A percentile compares a stretch with the other conserved stretches of the same genome.
Conservation (phyloP, 2,888 invertebrate genomes). For the Rhorus exstirpatorius region DNA sequence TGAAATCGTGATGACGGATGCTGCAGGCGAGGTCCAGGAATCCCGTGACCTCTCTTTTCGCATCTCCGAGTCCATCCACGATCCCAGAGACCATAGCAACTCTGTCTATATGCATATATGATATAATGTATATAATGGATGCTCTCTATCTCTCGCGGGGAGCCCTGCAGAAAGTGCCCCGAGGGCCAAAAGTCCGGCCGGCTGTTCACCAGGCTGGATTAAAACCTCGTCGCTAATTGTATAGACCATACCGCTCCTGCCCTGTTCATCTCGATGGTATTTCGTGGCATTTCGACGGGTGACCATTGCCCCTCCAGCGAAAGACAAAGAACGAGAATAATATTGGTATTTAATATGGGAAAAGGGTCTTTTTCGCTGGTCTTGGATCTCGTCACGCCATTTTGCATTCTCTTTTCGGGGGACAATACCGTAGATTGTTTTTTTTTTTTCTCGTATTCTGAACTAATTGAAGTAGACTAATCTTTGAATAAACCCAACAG, state of each 20-base stretch:
- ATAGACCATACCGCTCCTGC: slow-evolving; percentile 41
- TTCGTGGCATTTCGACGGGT: slow-evolving; percentile 45
- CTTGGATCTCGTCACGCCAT: slow-evolving; percentile 62
- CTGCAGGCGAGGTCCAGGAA: slow-evolving; percentile 58
- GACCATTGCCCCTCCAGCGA: slow-evolving; percentile 44
- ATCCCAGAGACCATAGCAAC: slow-evolving; percentile 7
- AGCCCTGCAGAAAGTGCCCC: slow-evolving; percentile 13
- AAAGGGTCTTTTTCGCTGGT: slow-evolving; percentile 3
- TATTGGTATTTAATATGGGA: slow-evolving; percentile 27
- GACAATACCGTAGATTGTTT: neutral
- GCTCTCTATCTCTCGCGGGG: slow-evolving; percentile 10
- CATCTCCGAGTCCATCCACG: slow-evolving; percentile 47
- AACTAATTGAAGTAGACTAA: neutral
- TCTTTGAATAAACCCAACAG: too few species aligned
- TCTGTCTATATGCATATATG: neutral
- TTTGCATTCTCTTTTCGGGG: slow-evolving; percentile 55
- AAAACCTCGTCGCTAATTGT: slow-evolving; percentile 68
- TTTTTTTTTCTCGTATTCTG: too few species aligned
- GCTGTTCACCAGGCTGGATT: slow-evolving; percentile 66
- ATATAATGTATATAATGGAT: neutral
- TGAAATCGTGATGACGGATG: slow-evolving; percentile 69
- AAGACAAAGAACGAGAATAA: slow-evolving; percentile 51
- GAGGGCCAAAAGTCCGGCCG: slow-evolving; percentile 39
- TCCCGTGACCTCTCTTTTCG: slow-evolving; percentile 67
- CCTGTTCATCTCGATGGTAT: slow-evolving; percentile 46